Evolutionary conservation across 2,113 vertebrate species (phyloP), one percentile per base, ranked within the genome.

Genomic region (Grammomys dolichurus): DNA sequence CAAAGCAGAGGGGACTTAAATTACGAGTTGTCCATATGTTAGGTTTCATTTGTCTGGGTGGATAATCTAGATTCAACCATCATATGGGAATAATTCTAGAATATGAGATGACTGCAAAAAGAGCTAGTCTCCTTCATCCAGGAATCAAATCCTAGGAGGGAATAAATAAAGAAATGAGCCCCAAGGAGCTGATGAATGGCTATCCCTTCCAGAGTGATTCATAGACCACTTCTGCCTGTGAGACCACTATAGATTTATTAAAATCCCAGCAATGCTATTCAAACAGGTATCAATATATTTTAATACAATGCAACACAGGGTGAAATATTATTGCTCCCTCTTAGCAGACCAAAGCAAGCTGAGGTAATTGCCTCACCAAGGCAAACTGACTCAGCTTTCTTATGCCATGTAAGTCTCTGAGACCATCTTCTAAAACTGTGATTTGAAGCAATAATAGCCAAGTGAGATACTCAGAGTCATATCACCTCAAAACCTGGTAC

Each of bases 271-370:
- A 93, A 95, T 43, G 67, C 67, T 95, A 97, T 80, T 94, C 90
- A 94, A 97, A 96, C 88, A 97, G 95, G 88, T 93, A 95, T 96
- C 90, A 94, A 95, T 92, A 96, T 43, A 97, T 93, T 90, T 95
- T 89, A 96, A 91, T 95, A 88, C 19, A 69, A 84, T 76, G 77
- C 90, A 92, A 92, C 3, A 0, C 28, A 82, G 91, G 73, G 43
- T 92, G 89, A 96, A 96, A 97, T 94, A 91, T 87, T 70, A 92
- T 58, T 89, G 88, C 85, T 87, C 82, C 76, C 92, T 96, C 93
- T 97, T 77, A 93, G 85, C 67, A 93, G 65, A 97, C 80, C 87
- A 69, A 97, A 94, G 73, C 90, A 91, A 95, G 87, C 81, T 86
- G 87, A 93, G 90, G 96, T 95, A 85, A 96, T 87, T 96, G 86